Conservation (phyloP, 2,797 vertebrate species). For the Syngnathus rostellatus region DNA sequence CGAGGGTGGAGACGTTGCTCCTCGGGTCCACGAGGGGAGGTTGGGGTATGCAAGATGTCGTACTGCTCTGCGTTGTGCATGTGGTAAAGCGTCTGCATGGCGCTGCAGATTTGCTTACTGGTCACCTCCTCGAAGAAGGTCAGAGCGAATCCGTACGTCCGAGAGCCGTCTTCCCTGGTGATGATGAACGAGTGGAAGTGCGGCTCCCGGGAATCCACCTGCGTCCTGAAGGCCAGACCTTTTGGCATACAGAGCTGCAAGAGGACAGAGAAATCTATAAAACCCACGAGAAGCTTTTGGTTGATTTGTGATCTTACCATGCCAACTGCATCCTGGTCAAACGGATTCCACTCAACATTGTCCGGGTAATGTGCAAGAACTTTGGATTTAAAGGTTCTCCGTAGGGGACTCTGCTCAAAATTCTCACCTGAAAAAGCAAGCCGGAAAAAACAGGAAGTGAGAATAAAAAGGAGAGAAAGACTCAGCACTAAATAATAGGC, state of each 20-base stretch:
- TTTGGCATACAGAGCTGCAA: conserved; percentile 69
- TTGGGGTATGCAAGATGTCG: conserved; percentile 81
- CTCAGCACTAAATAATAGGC: conserved; percentile 12
- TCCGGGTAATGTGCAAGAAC: conserved; percentile 96
- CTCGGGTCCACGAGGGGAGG: conserved; percentile 61
- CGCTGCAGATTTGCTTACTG: conserved; percentile 98
- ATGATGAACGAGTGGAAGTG: conserved; percentile 98
- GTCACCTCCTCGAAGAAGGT: conserved; percentile 98
- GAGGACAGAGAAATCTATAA: conserved; percentile 1
- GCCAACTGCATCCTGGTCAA: conserved; percentile 99
- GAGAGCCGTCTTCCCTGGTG: conserved; percentile 95
- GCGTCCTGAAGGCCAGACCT: conserved; percentile 76
- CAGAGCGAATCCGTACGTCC: conserved; percentile 94
- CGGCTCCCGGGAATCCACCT: conserved; percentile 83
- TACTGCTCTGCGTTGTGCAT: conserved; percentile 98
- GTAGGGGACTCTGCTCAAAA: conserved; percentile 97
- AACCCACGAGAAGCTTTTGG: neutral
- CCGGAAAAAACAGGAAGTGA: conserved; percentile 7
- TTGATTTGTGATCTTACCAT: conserved; percentile 74
- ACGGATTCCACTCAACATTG: conserved; percentile 98
- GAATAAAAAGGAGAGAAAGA: conserved; percentile 14
- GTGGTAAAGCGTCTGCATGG: conserved; percentile 98
- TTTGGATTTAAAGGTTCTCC: conserved; percentile 98
- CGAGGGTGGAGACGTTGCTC: conserved; percentile 66
- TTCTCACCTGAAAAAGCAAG: conserved; percentile 81